phyloP scores from a whole-genome alignment of 2,797 vertebrate genomes.

The Darevskia mixta region DNA sequence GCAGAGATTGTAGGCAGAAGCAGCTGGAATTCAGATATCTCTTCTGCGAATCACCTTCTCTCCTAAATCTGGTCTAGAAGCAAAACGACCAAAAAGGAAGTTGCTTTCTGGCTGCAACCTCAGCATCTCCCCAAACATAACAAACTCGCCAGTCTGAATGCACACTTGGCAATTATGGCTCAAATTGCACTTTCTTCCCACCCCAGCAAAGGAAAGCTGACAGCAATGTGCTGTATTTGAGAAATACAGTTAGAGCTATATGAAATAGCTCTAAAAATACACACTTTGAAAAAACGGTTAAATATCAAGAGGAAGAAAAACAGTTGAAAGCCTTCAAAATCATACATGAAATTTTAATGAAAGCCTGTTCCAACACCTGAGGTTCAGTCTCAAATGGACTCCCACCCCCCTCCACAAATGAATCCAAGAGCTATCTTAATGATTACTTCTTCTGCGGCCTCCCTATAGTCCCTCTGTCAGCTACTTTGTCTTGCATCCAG shows the following conservation, averaged over 20 bases:
- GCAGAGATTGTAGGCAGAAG: neutral
- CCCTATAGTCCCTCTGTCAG: neutral
- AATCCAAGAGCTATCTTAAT: conserved; percentile 1
- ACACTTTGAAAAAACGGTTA: neutral
- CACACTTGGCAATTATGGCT: neutral
- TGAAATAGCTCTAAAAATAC: conserved; percentile 13
- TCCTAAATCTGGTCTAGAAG: neutral
- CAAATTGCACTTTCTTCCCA: neutral
- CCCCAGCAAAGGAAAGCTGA: conserved; percentile 20
- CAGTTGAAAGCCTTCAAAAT: neutral
- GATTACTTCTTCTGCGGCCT: neutral
- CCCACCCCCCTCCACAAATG: neutral
- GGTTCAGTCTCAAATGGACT: neutral
- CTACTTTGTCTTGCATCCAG: neutral
- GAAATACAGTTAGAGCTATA: neutral
- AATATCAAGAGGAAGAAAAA: neutral
- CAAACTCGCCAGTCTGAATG: neutral
- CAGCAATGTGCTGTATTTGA: neutral
- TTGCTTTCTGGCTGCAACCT: neutral
- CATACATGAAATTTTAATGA: conserved; percentile 1
- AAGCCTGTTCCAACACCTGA: neutral
- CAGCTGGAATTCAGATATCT: neutral
- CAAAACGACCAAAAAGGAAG: neutral
- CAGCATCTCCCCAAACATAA: neutral
- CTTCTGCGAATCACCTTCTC: neutral